These are phyloP conservation scores for Hypocryptadius cinnamomeus DNA, from an alignment of 2,113 vertebrate genomes.

Conservation along the genomic window DNA sequence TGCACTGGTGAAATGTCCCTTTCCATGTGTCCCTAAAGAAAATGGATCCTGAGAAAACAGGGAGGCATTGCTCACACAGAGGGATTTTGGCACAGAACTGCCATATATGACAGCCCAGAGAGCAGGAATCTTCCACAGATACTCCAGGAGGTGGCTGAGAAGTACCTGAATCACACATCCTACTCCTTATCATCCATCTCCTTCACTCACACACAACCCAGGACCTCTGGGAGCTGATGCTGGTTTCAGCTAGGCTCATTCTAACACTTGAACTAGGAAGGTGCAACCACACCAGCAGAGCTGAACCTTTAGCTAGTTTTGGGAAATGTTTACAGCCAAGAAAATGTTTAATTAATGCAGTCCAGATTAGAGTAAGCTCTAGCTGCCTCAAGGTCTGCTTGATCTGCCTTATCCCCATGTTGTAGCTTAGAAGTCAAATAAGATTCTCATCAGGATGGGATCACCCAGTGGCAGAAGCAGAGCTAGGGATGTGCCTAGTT, in stretches of 20 bases:
- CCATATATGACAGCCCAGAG: background rate
- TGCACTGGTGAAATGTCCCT: background rate
- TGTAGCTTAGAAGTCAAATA: background rate
- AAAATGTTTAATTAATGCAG: background rate
- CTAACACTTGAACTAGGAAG: background rate
- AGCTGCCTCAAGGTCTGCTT: background rate
- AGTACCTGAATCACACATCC: background rate
- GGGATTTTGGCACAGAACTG: background rate
- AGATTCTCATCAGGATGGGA: background rate
- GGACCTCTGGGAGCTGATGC: background rate
- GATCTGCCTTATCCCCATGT: background rate
- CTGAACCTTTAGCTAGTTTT: background rate
- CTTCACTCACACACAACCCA: background rate
- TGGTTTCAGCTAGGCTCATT: background rate
- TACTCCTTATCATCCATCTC: background rate
- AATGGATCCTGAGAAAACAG: background rate
- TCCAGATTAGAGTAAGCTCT: background rate
- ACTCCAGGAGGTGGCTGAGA: background rate
- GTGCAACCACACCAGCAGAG: background rate
- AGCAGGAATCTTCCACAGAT: background rate
- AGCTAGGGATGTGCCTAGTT: background rate
- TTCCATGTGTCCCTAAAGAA: background rate
- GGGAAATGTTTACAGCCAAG: background rate
- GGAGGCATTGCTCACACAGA: background rate
- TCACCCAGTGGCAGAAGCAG: background rate